These are phyloP conservation scores for Carposina sasakii DNA, from an alignment of 1,140 invertebrate species.

Conservation along the genomic window DNA sequence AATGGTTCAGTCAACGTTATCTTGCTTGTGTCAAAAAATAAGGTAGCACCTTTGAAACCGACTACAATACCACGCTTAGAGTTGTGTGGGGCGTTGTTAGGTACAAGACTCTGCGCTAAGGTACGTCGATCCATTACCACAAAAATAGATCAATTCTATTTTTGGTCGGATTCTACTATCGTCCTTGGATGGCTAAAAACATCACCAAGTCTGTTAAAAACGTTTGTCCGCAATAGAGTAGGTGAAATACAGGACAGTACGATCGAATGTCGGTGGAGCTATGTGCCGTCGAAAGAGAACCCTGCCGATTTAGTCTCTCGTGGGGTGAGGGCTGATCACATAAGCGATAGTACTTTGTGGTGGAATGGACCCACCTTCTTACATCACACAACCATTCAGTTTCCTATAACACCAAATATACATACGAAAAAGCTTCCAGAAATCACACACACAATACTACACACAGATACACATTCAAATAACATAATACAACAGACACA, in stretches of 20 bases:
- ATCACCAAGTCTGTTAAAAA: not conserved
- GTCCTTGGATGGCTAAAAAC: not conserved
- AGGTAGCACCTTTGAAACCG: slow-evolving; percentile 45
- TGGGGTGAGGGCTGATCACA: not conserved
- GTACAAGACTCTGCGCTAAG: slow-evolving; percentile 1
- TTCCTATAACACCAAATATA: not conserved
- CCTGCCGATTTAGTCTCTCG: not conserved
- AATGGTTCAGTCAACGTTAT: slow-evolving; percentile 9
- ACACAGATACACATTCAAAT: not conserved
- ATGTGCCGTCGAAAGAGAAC: not conserved
- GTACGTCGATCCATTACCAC: not conserved
- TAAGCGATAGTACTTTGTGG: not conserved
- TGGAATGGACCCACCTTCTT: not conserved
- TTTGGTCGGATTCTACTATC: not conserved
- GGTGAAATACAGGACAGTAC: not conserved
- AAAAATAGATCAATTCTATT: not conserved
- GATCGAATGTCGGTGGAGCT: not conserved
- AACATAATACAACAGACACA: too few species aligned
- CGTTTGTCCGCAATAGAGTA: not conserved
- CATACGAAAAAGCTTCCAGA: not conserved
- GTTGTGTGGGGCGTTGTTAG: slow-evolving; percentile 3
- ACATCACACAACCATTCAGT: not conserved
- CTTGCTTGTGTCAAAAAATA: slow-evolving; percentile 45
- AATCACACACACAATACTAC: not conserved
- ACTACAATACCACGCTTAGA: slow-evolving; percentile 9